A percentile compares a stretch with the other conserved stretches of the same genome.
phyloP scores from a whole-genome alignment of 2,797 vertebrate genomes.

The Gymnoscopelus microlampas region DNA sequence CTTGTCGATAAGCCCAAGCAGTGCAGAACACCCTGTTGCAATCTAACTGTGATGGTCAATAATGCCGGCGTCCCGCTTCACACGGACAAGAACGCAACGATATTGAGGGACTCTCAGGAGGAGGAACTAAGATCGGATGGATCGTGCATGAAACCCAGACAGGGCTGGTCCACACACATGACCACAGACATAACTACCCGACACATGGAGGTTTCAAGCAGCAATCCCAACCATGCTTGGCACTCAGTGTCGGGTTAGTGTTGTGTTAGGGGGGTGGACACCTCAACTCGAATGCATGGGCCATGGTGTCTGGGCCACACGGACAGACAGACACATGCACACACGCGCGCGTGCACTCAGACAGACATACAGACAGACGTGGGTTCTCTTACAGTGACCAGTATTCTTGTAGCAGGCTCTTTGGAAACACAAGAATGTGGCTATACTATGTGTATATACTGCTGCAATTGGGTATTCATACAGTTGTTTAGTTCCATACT shows the following conservation, averaged over 20 bases:
- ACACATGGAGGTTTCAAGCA: conserved; percentile 69
- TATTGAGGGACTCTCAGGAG: conserved; percentile 13
- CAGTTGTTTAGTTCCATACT: too few relatives aligned
- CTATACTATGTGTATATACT: conserved; percentile 25
- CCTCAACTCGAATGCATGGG: conserved; percentile 64
- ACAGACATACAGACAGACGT: neutral
- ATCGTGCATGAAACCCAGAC: conserved; percentile 44
- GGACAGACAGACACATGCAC: conserved; percentile 34
- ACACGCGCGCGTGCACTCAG: neutral
- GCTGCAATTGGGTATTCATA: too few relatives aligned
- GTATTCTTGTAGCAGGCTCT: conserved; percentile 65
- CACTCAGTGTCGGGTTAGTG: conserved; percentile 73
- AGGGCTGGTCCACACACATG: conserved; percentile 37
- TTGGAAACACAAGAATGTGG: conserved; percentile 54
- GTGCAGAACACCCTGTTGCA: conserved; percentile 10
- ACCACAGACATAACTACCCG: conserved; percentile 68
- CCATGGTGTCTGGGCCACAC: conserved; percentile 42
- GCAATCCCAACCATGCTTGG: conserved; percentile 74
- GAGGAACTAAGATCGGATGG: conserved; percentile 49
- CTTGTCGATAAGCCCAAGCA: neutral
- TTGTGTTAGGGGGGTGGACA: conserved; percentile 73
- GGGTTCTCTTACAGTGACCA: conserved; percentile 29
- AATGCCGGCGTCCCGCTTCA: conserved; percentile 11
- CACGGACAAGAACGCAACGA: conserved; percentile 3
- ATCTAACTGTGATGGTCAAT: conserved; percentile 9